phyloP scores from a whole-genome alignment of 2,797 vertebrate species.

The Moxostoma hubbsi region DNA sequence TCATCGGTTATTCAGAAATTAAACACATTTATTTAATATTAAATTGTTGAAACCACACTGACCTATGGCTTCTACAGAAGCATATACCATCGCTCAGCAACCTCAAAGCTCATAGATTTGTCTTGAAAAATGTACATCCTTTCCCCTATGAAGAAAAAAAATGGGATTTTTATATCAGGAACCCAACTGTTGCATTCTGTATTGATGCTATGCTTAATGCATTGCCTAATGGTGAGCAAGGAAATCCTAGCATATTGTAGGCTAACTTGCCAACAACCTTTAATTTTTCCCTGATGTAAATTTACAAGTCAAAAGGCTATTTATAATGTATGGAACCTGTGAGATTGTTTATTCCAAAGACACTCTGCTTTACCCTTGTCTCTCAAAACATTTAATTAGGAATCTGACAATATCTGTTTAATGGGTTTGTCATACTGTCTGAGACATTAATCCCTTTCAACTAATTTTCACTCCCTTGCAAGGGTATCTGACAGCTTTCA shows the following conservation, averaged over 20 bases:
- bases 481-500: conserved; percentile 36
- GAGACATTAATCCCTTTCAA: conserved; percentile 48
- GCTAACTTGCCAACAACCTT: neutral
- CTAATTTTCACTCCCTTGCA: conserved; percentile 34
- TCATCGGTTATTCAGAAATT: too few species aligned
- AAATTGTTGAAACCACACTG: too few species aligned
- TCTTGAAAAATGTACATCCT: too few species aligned
- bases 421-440: conserved; percentile 34
- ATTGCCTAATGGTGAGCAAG: neutral
- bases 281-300: neutral
- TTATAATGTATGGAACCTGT: conserved; percentile 7
- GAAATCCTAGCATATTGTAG: neutral
- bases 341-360: conserved; percentile 28
- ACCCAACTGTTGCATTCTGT: neutral
- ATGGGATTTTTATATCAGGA: neutral
- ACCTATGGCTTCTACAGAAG: too few species aligned
- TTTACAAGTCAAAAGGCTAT: conserved; percentile 5
- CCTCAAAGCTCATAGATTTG: too few species aligned
- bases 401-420: conserved; percentile 42
- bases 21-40: too few species aligned
- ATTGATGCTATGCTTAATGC: neutral
- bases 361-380: conserved; percentile 17
- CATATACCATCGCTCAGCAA: too few species aligned
- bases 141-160: too few species aligned
- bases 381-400: conserved; percentile 48